phyloP scores from a whole-genome alignment of 30 jellyfish, hydroid and myxozoan species.

The Mastigias papua region DNA sequence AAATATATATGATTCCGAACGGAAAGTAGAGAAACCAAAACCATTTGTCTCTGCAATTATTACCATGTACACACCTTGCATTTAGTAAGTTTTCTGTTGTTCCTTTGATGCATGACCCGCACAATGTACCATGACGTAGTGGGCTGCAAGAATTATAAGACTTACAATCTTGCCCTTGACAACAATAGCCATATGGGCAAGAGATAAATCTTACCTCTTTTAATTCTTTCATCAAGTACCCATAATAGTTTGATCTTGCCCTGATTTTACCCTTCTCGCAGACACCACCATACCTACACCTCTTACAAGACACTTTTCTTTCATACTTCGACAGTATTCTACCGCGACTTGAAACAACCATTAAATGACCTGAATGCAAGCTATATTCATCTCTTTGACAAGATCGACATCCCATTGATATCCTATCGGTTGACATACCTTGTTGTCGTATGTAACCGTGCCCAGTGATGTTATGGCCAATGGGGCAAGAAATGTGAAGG shows the following conservation, averaged over 20 bases:
- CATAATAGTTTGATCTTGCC: constrained; percentile 89
- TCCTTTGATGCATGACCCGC: constrained; percentile 91
- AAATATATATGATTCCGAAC: constrained; percentile 70
- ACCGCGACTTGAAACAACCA: constrained; percentile 51
- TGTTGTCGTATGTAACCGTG: constrained; percentile 82
- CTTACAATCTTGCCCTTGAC: constrained; percentile 80
- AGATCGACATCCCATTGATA: constrained; percentile 85
- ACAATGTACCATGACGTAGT: constrained; percentile 67
- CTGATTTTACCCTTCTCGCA: constrained; percentile 85
- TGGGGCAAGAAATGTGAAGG: constrained; percentile 87
- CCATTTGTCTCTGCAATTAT: constrained; percentile 86
- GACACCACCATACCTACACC: constrained; percentile 93
- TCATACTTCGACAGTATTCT: constrained; percentile 1
- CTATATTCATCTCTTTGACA: constrained; percentile 88
- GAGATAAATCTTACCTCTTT: constrained; percentile 82
- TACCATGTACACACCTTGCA: constrained; percentile 71
- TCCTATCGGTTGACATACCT: constrained; percentile 61
- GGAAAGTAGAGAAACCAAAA: constrained; percentile 88
- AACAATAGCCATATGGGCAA: constrained; percentile 93
- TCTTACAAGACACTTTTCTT: constrained; percentile 67
- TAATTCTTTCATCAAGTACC: constrained; percentile 70
- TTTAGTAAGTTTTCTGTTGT: constrained; percentile 84
- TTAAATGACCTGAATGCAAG: constrained; percentile 78
- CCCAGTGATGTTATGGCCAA: constrained; percentile 86
- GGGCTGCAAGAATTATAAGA: constrained; percentile 82